A percentile compares a stretch with the other conserved stretches of the same genome.
Evolutionary conservation across 2,888 invertebrate species (phyloP).

Genomic region (Orthosia cruda): DNA sequence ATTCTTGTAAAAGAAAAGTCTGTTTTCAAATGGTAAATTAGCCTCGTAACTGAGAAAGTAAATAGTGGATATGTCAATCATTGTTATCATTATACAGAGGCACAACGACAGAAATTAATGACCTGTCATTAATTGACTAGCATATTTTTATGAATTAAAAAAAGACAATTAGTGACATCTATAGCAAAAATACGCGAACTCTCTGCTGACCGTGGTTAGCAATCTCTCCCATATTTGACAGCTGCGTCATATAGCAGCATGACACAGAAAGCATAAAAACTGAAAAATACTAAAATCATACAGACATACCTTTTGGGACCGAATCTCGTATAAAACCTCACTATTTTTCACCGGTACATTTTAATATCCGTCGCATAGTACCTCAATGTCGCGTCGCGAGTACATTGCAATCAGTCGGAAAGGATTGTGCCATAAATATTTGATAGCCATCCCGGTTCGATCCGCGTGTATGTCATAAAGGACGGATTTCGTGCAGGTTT

Average conservation of each 20-base stretch:
- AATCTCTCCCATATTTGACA: neutral
- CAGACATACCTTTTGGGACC: neutral
- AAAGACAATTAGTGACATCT: too few species aligned
- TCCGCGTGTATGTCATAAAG: slow-evolving; percentile 44
- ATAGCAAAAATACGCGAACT: neutral
- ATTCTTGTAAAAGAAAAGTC: too few species aligned
- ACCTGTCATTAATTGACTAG: too few species aligned
- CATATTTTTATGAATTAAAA: too few species aligned
- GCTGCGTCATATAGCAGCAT: neutral
- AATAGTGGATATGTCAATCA: too few species aligned
- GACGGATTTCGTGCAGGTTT: slow-evolving; percentile 41
- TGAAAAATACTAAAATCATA: neutral
- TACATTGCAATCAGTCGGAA: slow-evolving; percentile 73
- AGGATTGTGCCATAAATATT: slow-evolving; percentile 76
- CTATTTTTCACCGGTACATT: slow-evolving; percentile 54
- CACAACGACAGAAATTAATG: too few species aligned
- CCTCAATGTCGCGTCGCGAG: slow-evolving; percentile 68
- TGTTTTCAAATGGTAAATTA: too few species aligned
- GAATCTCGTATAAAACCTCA: slow-evolving; percentile 22
- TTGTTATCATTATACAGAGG: too few species aligned
- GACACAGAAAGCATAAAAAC: neutral
- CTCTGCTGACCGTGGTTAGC: neutral
- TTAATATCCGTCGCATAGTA: slow-evolving; percentile 65
- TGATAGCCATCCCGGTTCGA: slow-evolving; percentile 63
- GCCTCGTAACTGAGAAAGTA: too few species aligned